Conservation (phyloP, 2,797 vertebrate genomes). For the Botia almorhae region DNA sequence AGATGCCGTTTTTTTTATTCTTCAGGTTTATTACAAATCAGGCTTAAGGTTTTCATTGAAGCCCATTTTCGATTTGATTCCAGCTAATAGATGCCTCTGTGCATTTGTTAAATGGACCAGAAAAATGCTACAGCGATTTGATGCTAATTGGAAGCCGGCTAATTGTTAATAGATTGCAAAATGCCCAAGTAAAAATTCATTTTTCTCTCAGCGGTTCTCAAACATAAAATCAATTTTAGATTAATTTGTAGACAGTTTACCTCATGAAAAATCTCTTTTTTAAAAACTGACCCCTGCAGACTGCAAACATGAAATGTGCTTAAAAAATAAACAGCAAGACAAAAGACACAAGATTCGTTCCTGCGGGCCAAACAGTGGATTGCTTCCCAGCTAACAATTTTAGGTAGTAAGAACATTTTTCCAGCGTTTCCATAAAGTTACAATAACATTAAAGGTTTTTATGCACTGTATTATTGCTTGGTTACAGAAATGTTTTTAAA, state of each 20-base stretch:
- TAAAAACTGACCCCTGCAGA: not conserved
- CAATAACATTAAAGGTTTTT: too few relatives aligned
- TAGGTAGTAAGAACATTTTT: too few relatives aligned
- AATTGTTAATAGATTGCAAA: slow-evolving; percentile 80
- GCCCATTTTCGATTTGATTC: slow-evolving; percentile 49
- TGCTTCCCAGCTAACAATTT: too few relatives aligned
- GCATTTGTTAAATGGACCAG: slow-evolving; percentile 78
- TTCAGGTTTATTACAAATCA: slow-evolving; percentile 12
- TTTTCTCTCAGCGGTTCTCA: slow-evolving; percentile 23
- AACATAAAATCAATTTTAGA: slow-evolving; percentile 24
- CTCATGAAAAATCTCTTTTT: not conserved
- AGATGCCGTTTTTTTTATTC: not conserved
- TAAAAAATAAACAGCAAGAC: not conserved
- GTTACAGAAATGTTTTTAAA: too few relatives aligned
- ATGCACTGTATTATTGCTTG: too few relatives aligned
- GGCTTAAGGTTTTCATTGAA: slow-evolving; percentile 20
- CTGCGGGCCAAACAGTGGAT: not conserved
- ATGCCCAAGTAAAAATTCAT: slow-evolving; percentile 34
- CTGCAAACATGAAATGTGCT: not conserved
- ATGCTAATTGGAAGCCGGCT: slow-evolving; percentile 76
- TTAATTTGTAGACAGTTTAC: not conserved
- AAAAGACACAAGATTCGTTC: not conserved
- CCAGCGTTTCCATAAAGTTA: too few relatives aligned
- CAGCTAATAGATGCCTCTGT: slow-evolving; percentile 54
- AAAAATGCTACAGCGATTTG: slow-evolving; percentile 74